These are phyloP conservation scores for Leucophenga montana DNA, from an alignment of 2,888 invertebrate species.

Conservation along the genomic window DNA sequence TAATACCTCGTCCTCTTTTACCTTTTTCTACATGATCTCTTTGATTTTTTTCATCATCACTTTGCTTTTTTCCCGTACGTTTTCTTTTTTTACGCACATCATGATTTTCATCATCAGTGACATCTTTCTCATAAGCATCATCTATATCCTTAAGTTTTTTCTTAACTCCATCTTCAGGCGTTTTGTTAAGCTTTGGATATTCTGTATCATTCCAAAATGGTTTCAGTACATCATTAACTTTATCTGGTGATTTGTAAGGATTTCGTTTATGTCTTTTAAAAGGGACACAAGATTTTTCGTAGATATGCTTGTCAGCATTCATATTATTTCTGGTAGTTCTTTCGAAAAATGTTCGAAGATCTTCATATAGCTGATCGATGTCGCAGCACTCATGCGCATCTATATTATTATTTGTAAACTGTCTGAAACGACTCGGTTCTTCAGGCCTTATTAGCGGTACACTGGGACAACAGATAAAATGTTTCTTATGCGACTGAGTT, in stretches of 20 bases:
- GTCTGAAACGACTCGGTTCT: too few species aligned
- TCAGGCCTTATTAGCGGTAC: too few species aligned
- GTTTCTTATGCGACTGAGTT: background rate
- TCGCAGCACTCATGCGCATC: background rate
- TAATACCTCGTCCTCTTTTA: background rate
- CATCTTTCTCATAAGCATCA: conserved; percentile 7
- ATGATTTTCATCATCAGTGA: background rate
- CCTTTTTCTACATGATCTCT: background rate
- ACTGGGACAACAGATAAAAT: conserved; percentile 1
- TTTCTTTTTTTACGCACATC: background rate
- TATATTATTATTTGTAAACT: too few species aligned
- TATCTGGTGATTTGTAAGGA: background rate
- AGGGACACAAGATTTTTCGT: conserved; percentile 2
- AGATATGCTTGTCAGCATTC: background rate
- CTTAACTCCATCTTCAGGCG: background rate
- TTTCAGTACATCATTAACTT: too few species aligned
- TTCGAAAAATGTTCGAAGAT: background rate
- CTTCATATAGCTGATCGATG: background rate
- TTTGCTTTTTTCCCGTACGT: background rate
- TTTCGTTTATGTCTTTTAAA: background rate
- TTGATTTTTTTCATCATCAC: background rate
- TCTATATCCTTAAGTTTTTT: background rate
- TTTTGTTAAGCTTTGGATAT: background rate
- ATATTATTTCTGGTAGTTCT: background rate
- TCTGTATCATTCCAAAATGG: background rate